Conservation (phyloP, 1,140 invertebrate species). For the Anastatus disparis region DNA sequence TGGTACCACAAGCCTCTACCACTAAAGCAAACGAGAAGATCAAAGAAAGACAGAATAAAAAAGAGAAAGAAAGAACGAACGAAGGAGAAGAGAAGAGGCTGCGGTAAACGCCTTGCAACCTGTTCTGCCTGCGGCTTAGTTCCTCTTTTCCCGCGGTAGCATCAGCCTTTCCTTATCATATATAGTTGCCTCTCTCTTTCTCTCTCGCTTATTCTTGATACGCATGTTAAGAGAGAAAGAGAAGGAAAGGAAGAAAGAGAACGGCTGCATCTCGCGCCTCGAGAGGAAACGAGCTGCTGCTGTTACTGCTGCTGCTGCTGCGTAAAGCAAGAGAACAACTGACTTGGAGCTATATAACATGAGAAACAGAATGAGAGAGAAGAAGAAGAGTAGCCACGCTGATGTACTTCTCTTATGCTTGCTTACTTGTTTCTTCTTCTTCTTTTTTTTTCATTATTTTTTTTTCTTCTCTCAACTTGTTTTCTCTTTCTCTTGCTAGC, state of each 20-base stretch:
- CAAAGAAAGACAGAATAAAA: background rate
- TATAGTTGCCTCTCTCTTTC: conserved; percentile 48
- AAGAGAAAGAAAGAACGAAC: conserved; percentile 20
- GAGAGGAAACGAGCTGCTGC: conserved; percentile 36
- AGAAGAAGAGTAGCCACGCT: background rate
- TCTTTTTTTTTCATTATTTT: too few relatives aligned
- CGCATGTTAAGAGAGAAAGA: background rate
- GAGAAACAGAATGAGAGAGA: conserved; percentile 8
- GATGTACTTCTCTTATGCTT: conserved; percentile 6
- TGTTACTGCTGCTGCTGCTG: too few relatives aligned
- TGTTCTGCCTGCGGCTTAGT: conserved; percentile 57
- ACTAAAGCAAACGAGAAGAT: too few relatives aligned
- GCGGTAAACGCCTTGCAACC: conserved; percentile 51
- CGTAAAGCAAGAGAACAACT: conserved; percentile 2
- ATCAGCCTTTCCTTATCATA: too few relatives aligned
- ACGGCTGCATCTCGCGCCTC: background rate
- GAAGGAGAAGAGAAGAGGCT: conserved; percentile 34
- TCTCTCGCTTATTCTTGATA: background rate
- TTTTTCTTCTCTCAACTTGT: too few relatives aligned
- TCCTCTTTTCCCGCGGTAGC: conserved; percentile 61
- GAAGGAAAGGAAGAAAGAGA: background rate
- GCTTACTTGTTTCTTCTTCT: background rate
- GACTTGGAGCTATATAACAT: background rate
- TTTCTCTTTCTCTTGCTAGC: conserved; percentile 25
- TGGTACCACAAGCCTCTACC: too few relatives aligned